A percentile compares a stretch with the other conserved stretches of the same genome.
These are phyloP conservation scores for Struthidea cinerea DNA, from an alignment of 2,113 vertebrate species.

Conservation along the genomic window DNA sequence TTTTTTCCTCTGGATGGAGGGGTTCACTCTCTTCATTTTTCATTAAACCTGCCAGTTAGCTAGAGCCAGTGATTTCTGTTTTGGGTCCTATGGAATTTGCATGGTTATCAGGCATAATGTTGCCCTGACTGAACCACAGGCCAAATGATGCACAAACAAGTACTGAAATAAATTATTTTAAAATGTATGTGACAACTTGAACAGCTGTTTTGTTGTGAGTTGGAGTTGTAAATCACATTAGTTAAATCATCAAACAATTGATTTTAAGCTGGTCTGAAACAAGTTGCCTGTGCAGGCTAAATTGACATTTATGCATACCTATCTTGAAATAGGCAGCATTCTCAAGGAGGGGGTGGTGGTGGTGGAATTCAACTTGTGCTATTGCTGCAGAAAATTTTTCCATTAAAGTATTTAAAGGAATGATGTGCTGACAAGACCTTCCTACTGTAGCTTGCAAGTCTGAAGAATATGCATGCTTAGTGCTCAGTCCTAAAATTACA, in stretches of 20 bases:
- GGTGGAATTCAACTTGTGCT: not conserved
- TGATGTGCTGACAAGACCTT: not conserved
- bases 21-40: not conserved
- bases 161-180: not conserved
- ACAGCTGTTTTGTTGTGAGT: not conserved
- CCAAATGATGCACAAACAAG: not conserved
- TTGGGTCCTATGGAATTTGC: not conserved
- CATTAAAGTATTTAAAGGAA: not conserved
- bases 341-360: not conserved
- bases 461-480: not conserved
- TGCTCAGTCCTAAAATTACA: not conserved
- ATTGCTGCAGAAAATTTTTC: not conserved
- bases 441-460: not conserved
- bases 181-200: not conserved
- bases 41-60: not conserved
- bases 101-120: not conserved
- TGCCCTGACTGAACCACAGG: not conserved
- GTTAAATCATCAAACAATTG: not conserved
- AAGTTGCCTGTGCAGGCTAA: not conserved
- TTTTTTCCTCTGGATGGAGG: not conserved
- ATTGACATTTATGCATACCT: not conserved
- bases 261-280: not conserved
- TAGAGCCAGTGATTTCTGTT: not conserved
- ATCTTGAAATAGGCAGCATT: not conserved
- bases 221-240: not conserved